Evolutionary conservation across 2,888 invertebrate genomes (phyloP), one percentile per base, ranked within the genome.

Genomic region (Agonopterix subpropinquella): DNA sequence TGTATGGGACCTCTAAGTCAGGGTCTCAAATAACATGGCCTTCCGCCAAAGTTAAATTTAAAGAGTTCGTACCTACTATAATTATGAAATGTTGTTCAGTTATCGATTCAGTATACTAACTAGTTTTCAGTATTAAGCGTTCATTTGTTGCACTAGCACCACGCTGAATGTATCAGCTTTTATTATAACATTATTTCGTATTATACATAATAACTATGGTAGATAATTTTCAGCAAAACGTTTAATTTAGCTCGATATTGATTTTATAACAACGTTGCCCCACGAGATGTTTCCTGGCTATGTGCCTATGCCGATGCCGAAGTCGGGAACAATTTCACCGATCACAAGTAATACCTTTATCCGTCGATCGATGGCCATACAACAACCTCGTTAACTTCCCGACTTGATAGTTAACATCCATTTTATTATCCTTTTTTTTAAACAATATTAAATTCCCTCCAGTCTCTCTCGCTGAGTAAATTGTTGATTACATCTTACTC

Each of bases 311-410:
- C 39, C 39, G n/a, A 39, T 39, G 39, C 39, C 39, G n/a, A 39
- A 10, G 9, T 39, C 50, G 48, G 52, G 52, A 58, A 62, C 59
- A 60, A 65, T 63, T 61, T 59, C 54, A 56, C 50, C 54, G 53
- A 48, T 49, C 48, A 28, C 43, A 41, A 49, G 52, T 47, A 48
- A 52, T 49, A 37, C 47, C 52, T 52, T 49, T 49, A 47, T 45
- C 47, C 46, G 7, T 11, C 49, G 47, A 49, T 52, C 52, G 49
- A 44, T 42, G 44, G 42, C 45, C 11, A 42, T 44, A 47, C 64
- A 73, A 75, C 73, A 64, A 72, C 64, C 71, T 80, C 71, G 80
- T 80, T 80, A 80, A 73, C 67, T 77, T 73, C 61, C 69, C 77
- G 59, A 70, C 76, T 76, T 73, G 69, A 76, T 80, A 70, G 76